Conservation (phyloP, 2,888 invertebrate species). For the Meghimatium bilineatum region DNA sequence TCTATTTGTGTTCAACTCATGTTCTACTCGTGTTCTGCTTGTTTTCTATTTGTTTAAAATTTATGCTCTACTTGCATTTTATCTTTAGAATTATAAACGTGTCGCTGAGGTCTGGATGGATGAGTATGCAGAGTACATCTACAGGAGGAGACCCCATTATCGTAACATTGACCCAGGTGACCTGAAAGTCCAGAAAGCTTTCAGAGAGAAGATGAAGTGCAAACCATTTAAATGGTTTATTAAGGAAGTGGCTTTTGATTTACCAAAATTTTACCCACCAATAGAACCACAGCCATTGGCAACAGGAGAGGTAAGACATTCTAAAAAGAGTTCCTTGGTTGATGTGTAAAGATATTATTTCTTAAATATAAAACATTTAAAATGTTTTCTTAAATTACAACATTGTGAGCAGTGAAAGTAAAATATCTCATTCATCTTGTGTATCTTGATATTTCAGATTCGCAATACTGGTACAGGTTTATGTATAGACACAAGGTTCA, state of each 20-base stretch:
- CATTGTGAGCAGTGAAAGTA: not conserved
- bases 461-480: slow-evolving; percentile 82
- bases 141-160: slow-evolving; percentile 85
- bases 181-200: slow-evolving; percentile 85
- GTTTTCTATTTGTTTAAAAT: too few relatives aligned
- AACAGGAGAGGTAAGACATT: slow-evolving; percentile 82
- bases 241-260: slow-evolving; percentile 92
- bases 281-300: slow-evolving; percentile 91
- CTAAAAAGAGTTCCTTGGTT: not conserved
- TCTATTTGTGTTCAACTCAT: too few relatives aligned
- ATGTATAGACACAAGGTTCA: slow-evolving; percentile 84
- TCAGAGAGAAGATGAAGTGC: slow-evolving; percentile 87
- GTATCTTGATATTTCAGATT: slow-evolving; percentile 79
- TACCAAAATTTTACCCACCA: slow-evolving; percentile 90
- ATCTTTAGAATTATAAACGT: slow-evolving; percentile 88
- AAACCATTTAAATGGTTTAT: slow-evolving; percentile 97
- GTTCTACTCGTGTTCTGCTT: too few relatives aligned
- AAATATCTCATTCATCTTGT: not conserved
- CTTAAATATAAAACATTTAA: not conserved
- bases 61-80: not conserved
- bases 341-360: not conserved
- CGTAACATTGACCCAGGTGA: slow-evolving; percentile 87
- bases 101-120: slow-evolving; percentile 99
- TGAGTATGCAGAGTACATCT: slow-evolving; percentile 92
- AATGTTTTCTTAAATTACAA: too few relatives aligned